A percentile compares a stretch with the other conserved stretches of the same genome.
Conservation (phyloP, 2,113 vertebrate species). For the Chrysochloris asiatica region DNA sequence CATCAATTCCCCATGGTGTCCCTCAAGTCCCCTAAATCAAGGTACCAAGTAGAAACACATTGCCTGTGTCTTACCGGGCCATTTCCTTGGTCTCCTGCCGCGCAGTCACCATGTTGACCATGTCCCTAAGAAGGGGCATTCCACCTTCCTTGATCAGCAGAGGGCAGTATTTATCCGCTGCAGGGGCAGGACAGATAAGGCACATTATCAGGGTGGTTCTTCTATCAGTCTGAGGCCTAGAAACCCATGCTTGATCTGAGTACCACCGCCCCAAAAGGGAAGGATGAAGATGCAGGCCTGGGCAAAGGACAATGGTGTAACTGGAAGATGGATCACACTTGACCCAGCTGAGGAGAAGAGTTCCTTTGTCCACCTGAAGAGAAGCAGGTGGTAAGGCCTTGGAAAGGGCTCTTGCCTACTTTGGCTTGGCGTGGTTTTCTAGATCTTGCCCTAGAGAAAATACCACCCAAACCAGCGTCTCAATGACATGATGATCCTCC, state of each 20-base stretch:
- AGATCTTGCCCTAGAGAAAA: neutral
- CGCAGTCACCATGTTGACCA: slow-evolving; percentile 92
- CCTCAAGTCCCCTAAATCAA: neutral
- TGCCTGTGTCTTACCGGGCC: slow-evolving; percentile 89
- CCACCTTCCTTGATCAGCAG: slow-evolving; percentile 97
- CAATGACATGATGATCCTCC: neutral
- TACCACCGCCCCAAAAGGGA: neutral
- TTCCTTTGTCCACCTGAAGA: neutral
- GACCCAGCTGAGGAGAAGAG: neutral
- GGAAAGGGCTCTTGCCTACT: neutral
- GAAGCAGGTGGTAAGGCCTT: neutral
- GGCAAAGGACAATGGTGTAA: too few relatives aligned
- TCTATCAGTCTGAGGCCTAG: neutral
- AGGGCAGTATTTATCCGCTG: slow-evolving; percentile 97
- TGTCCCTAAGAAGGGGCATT: slow-evolving; percentile 89
- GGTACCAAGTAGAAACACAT: neutral
- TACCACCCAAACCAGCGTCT: neutral
- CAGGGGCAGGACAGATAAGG: slow-evolving; percentile 17
- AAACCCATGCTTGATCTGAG: neutral
- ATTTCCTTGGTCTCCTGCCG: slow-evolving; percentile 96
- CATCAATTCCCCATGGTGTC: neutral
- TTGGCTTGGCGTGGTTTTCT: neutral
- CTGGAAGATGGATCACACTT: rapidly evolving
- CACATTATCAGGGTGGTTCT: neutral
- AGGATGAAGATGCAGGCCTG: neutral